Base-by-base conservation (phyloP, 2,888 invertebrate genomes). In the Caenorhabditis drosophilae region DNA sequence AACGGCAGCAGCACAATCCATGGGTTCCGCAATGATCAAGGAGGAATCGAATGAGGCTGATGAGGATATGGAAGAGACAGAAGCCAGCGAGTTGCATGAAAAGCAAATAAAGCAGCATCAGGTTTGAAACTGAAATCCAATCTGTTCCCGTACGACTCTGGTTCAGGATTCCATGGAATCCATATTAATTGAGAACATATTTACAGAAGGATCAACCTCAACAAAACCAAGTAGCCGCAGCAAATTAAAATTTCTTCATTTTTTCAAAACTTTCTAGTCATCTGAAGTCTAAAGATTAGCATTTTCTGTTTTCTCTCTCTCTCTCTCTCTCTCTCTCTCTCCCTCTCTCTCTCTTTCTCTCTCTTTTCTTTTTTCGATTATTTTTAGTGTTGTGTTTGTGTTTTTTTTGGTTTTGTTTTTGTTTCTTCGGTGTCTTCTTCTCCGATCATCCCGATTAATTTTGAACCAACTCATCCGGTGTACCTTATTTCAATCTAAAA, bases 41-140 rank as follows among this genome's bases (percentile, higher is more conserved):
- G 75, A 72, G 31, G 73, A 75, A 34, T 53, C 60, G 53, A 60
- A 48, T 40, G 75, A 70, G 34, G 72, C 70, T 45, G 78, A 78
- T 46, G 78, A 78, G 53, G 78, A 78, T 49, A 76, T 77, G 77
- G 78, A 80, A 45, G 78, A 75, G 49, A 77, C 76, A 4, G 79
- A 80, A 58, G 63, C 63, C 1, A 58, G 63, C 35, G 63, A 58
- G 18, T 26, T 63, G 38, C 38, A 53, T 23, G 45, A 26, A 15
- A 52, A 55, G 7, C 53, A 52, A n/a, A 31, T 50, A 18, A 15
- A 36, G 47, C 20, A 15, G 25, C 25, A 31, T 44, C 23, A 42
- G 45, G 23, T 45, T 40, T 20, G 44, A 36, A 40, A 41, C 40
- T n/a, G n/a, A n/a, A n/a, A n/a, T n/a, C n/a, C n/a, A n/a, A n/a